phyloP scores from a whole-genome alignment of 1,140 invertebrate species.

The Hylaeus volcanicus region DNA sequence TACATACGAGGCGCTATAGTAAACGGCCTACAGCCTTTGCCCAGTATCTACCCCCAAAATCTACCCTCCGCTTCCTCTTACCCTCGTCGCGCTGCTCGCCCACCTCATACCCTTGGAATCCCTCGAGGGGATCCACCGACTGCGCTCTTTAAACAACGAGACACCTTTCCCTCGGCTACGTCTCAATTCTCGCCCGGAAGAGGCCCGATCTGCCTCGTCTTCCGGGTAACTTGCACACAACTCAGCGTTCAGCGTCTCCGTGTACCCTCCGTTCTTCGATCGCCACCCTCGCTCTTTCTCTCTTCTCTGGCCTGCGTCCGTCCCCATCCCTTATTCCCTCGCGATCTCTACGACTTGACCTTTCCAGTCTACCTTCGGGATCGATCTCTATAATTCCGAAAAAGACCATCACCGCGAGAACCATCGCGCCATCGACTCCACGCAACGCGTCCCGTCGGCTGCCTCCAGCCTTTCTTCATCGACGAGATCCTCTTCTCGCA shows the following conservation, averaged over 20 bases:
- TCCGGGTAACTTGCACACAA: slow-evolving; percentile 52
- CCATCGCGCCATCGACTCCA: too few species aligned
- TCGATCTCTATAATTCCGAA: slow-evolving; percentile 38
- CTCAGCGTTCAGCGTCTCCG: neutral
- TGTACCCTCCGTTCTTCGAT: neutral
- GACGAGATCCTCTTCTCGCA: too few species aligned
- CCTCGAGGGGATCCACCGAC: slow-evolving; percentile 63
- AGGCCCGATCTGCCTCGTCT: slow-evolving; percentile 63
- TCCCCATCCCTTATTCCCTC: slow-evolving; percentile 19
- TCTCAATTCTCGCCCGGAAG: slow-evolving; percentile 67
- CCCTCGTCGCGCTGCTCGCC: slow-evolving; percentile 15
- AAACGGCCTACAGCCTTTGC: slow-evolving; percentile 66
- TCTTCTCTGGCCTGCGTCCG: neutral
- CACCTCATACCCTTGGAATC: slow-evolving; percentile 44
- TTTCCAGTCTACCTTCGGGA: slow-evolving; percentile 18
- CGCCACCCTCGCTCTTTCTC: neutral
- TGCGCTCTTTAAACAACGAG: slow-evolving; percentile 69
- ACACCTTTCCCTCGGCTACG: slow-evolving; percentile 65
- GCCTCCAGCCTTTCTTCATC: too few species aligned
- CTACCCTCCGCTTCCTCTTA: slow-evolving; percentile 51
- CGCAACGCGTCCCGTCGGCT: too few species aligned
- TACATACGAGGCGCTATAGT: slow-evolving; percentile 56
- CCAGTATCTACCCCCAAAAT: slow-evolving; percentile 65
- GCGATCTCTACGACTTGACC: slow-evolving; percentile 45
- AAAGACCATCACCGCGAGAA: neutral